These are phyloP conservation scores for fruit fly (Drosophila melanogaster) DNA, from an alignment of 1,140 invertebrate genomes.

Conservation along the genomic window Release_6_plus_ISO1_MT NT_037436.4:1041001-1041500, in stretches of 20 bases:
- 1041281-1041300: slow-evolving; percentile 67
- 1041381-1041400: slow-evolving; percentile 49
- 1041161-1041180: slow-evolving; percentile 80
- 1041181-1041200: slow-evolving; percentile 71
- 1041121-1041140: slow-evolving; percentile 62
- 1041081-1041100: slow-evolving; percentile 22
- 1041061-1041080: slow-evolving; percentile 31
- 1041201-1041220: slow-evolving; percentile 13
- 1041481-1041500: background rate
- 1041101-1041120: slow-evolving; percentile 21
- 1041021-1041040: slow-evolving; percentile 44
- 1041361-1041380: slow-evolving; percentile 7
- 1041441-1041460: background rate
- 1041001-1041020: slow-evolving; percentile 34
- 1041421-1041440: background rate
- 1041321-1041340: slow-evolving; percentile 56
- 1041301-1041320: slow-evolving; percentile 62
- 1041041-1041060: slow-evolving; percentile 80
- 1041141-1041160: slow-evolving; percentile 77
- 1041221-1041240: slow-evolving; percentile 5
- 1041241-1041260: slow-evolving; percentile 60
- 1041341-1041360: slow-evolving; percentile 74
- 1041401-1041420: slow-evolving; percentile 25
- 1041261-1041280: slow-evolving; percentile 65
- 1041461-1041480: background rate